A percentile compares a stretch with the other conserved stretches of the same genome.
These are phyloP conservation scores for Melanocharis versteri DNA, from an alignment of 2,113 vertebrate species.

Conservation along the genomic window DNA sequence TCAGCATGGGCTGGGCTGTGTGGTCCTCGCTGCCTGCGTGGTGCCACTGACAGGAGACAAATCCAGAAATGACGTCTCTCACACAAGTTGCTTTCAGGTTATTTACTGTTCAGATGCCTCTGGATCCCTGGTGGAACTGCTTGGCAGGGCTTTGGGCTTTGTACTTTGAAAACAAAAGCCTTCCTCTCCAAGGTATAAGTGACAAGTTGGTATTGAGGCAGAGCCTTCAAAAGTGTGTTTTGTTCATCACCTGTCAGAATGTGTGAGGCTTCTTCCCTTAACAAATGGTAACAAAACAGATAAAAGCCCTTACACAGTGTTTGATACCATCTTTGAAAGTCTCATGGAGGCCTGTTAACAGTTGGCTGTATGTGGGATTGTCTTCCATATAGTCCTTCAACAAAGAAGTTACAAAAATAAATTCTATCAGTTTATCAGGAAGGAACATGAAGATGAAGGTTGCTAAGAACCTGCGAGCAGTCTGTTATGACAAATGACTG, in stretches of 20 bases:
- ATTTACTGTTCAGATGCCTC: not conserved
- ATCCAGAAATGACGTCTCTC: not conserved
- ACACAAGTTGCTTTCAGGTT: not conserved
- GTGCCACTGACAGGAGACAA: accelerated
- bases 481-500: not conserved
- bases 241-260: not conserved
- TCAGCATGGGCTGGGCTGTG: not conserved
- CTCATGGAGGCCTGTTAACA: not conserved
- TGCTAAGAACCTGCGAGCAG: not conserved
- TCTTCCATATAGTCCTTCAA: not conserved
- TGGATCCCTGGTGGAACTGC: not conserved
- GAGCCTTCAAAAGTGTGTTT: not conserved
- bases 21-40: accelerated
- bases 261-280: not conserved
- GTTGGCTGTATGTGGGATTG: not conserved
- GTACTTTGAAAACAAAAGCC: not conserved
- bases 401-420: not conserved
- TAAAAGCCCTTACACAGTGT: not conserved
- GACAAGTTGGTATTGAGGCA: not conserved
- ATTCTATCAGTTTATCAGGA: not conserved
- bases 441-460: not conserved
- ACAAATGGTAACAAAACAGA: not conserved
- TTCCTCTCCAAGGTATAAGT: not conserved
- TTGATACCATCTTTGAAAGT: not conserved
- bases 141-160: not conserved